Percentiles rank a stretch among this genome's conserved stretches.
Evolutionary conservation across 2,888 invertebrate genomes (phyloP).

Genomic region (Tuberolachnus salignus): DNA sequence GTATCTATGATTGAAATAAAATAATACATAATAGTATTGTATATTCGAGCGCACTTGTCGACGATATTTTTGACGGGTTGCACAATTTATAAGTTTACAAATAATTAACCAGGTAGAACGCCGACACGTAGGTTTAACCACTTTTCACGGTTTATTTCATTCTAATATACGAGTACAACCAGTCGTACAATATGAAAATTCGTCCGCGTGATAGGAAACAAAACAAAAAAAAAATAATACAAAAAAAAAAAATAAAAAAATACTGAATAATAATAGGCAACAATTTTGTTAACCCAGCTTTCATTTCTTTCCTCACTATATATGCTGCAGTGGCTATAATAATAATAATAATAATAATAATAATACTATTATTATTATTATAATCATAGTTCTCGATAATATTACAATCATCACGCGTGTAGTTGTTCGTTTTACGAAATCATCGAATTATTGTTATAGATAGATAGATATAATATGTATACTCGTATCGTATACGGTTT

Average conservation of each 20-base stretch:
- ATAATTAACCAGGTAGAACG: slow-evolving; percentile 54
- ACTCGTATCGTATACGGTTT: neutral
- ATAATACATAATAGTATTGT: no score
- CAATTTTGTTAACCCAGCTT: slow-evolving; percentile 25
- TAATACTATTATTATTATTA: slow-evolving; percentile 18
- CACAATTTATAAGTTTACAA: slow-evolving; percentile 50
- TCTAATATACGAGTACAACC: neutral
- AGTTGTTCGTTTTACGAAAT: neutral
- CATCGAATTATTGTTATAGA: neutral
- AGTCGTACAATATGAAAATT: slow-evolving; percentile 47
- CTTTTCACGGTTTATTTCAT: slow-evolving; percentile 56
- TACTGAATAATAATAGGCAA: neutral
- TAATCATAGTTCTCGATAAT: neutral
- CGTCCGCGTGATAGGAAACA: slow-evolving; percentile 19
- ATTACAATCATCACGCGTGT: neutral
- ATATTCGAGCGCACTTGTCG: neutral
- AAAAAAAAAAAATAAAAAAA: no score
- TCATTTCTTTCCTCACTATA: slow-evolving; percentile 47
- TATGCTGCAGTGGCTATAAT: neutral
- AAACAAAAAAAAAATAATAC: no score
- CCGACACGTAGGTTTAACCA: slow-evolving; percentile 40
- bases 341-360: slow-evolving; percentile 16
- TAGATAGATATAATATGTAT: neutral
- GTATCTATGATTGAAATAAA: no score
- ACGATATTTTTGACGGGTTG: slow-evolving; percentile 26